Percentiles rank a stretch among this genome's conserved stretches.
Conservation (phyloP, 2,888 invertebrate species). For the Norana najaformis region DNA sequence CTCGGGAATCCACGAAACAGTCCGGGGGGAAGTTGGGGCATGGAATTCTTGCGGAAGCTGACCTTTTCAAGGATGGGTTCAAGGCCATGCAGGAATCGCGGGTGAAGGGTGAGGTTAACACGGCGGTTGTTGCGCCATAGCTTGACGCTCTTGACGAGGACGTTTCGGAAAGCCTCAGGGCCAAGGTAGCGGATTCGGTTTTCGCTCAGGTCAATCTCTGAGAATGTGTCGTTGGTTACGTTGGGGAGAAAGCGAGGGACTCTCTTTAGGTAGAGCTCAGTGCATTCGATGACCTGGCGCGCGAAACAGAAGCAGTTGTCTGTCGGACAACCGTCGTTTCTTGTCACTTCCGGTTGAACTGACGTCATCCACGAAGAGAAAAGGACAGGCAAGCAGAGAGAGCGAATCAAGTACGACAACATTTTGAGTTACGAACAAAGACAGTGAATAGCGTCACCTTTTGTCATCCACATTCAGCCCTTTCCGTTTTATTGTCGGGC, state of each 20-base stretch:
- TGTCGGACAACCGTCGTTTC: not conserved
- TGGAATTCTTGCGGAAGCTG: constrained; percentile 33
- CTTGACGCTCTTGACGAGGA: constrained; percentile 38
- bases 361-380: not conserved
- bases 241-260: not conserved
- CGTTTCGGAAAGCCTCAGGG: constrained; percentile 37
- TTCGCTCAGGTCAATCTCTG: constrained; percentile 39
- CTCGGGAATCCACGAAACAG: constrained; percentile 40
- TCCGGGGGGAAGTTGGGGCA: constrained; percentile 38
- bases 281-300: constrained; percentile 10
- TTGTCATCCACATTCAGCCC: not conserved
- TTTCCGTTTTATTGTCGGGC: not conserved
- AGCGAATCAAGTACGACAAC: not conserved
- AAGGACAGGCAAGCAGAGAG: not conserved
- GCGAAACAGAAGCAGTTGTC: constrained; percentile 20
- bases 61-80: constrained; percentile 37
- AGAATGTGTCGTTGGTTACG: not conserved
- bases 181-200: constrained; percentile 36
- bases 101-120: constrained; percentile 36
- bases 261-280: constrained; percentile 17
- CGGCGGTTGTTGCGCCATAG: constrained; percentile 39
- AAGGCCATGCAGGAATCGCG: constrained; percentile 32
- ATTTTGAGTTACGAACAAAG: not conserved
- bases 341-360: not conserved
- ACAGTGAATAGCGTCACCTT: not conserved